Evolutionary conservation across 2,888 invertebrate species (phyloP).

Genomic region (Epsilonema sp.): DNA sequence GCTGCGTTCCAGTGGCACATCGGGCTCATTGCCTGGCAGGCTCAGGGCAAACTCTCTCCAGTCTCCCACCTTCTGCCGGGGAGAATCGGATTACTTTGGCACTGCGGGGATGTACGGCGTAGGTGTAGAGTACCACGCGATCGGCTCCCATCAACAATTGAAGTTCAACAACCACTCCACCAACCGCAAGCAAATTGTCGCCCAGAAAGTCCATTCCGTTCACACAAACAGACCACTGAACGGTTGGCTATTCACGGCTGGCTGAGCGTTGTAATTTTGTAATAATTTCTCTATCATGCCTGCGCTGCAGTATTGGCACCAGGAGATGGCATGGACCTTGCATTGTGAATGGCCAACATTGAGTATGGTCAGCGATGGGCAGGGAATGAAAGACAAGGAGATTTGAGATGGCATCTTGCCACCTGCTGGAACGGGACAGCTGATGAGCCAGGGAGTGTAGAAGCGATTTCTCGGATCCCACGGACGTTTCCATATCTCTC

Average conservation of each 20-base stretch:
- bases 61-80: slow-evolving; percentile 15
- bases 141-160: slow-evolving; percentile 61
- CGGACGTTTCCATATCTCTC: slow-evolving; percentile 26
- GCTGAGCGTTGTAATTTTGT: too few species aligned
- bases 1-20: slow-evolving; percentile 43
- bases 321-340: too few species aligned
- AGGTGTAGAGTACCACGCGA: slow-evolving; percentile 47
- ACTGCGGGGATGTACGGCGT: slow-evolving; percentile 66
- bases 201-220: slow-evolving; percentile 75
- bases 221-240: slow-evolving; percentile 49
- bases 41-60: slow-evolving; percentile 58
- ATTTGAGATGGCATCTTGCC: not conserved
- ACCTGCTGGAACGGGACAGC: slow-evolving; percentile 17
- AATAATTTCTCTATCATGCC: too few species aligned
- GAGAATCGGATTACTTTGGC: slow-evolving; percentile 50
- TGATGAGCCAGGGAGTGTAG: slow-evolving; percentile 16
- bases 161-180: slow-evolving; percentile 86
- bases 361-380: too few species aligned
- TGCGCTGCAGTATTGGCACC: slow-evolving; percentile 25
- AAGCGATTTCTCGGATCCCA: slow-evolving; percentile 26
- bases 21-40: slow-evolving; percentile 69
- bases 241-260: too few species aligned
- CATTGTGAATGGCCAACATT: too few species aligned
- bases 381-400: not conserved
- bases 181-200: slow-evolving; percentile 63